Evolutionary conservation across 2,797 vertebrate genomes (phyloP).

Genomic region (Macropus fuliginosus): DNA sequence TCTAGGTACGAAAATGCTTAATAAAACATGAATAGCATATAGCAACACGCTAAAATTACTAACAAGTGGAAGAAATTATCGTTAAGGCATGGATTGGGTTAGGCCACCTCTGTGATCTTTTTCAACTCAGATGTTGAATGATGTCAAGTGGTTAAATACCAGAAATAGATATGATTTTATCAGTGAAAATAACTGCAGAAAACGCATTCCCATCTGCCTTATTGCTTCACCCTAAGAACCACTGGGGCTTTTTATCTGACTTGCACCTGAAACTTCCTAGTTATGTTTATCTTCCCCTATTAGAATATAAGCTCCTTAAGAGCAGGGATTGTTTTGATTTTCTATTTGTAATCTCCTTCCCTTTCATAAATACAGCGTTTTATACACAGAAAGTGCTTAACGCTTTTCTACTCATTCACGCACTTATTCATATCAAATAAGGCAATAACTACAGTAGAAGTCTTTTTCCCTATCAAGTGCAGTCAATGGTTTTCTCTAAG

Average conservation of each 20-base stretch:
- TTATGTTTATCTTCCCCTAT: background rate
- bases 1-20: background rate
- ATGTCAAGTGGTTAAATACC: background rate
- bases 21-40: background rate
- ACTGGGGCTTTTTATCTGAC: background rate
- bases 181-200: background rate
- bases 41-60: background rate
- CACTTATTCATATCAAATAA: background rate
- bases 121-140: background rate
- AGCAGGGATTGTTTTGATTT: background rate
- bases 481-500: constrained; percentile 63
- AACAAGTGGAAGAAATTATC: background rate
- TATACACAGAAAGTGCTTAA: background rate
- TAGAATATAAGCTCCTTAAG: background rate
- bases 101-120: background rate
- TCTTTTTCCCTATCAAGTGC: background rate
- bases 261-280: background rate
- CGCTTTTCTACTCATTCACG: background rate
- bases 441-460: background rate
- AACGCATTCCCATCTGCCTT: background rate
- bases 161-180: background rate
- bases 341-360: background rate
- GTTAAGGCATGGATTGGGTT: background rate
- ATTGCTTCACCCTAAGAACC: background rate
- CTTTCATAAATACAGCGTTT: background rate